Base-by-base conservation (phyloP, 2,888 invertebrate genomes). In the Trachelus tabidus region DNA sequence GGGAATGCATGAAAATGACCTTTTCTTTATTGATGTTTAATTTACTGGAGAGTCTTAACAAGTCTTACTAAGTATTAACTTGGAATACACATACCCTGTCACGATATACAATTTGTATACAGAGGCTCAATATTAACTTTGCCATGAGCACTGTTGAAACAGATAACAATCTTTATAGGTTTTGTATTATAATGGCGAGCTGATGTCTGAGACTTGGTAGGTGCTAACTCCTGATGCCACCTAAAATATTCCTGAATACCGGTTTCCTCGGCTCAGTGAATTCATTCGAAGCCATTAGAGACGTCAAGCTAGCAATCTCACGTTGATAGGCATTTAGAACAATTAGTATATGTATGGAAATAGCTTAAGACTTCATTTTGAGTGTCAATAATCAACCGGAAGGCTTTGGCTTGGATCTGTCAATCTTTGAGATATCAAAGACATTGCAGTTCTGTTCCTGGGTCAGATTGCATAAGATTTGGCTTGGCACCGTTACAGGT, bases 401-500 rank as follows among this genome's bases (percentile, higher is more conserved):
- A 56, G 23, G 56, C 9, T 23, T 56, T 56, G 9, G 23, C 56
- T 56, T 23, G 23, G 23, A 1, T 15, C 23, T 15, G 23, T 56
- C 56, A 56, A 9, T 56, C 56, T 56, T 56, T 23, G 56, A 9
- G 23, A 56, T 2, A 56, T 56, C 56, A 9, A 56, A 23, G 0
- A 56, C 6, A 56, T 23, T 56, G 56, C 56, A 56, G 23, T 56
- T 56, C 23, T 56, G 56, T 56, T 56, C 56, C 56, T 56, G 56
- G 56, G 71, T 71, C 30, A n/a, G n/a, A 56, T 69, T 77, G 75
- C 33, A 37, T 69, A 75, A 77, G 40, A 74, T 77, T 77, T 34
- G 69, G 69, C 75, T 75, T 77, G 77, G 77, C 77, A 69, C 56
- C 74, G 74, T 71, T 71, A 69, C 75, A 77, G 75, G 37, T 77